Percentiles rank a stretch among this genome's conserved stretches.
Conservation (phyloP, 2,888 invertebrate species). For the Tetropium fuscum region DNA sequence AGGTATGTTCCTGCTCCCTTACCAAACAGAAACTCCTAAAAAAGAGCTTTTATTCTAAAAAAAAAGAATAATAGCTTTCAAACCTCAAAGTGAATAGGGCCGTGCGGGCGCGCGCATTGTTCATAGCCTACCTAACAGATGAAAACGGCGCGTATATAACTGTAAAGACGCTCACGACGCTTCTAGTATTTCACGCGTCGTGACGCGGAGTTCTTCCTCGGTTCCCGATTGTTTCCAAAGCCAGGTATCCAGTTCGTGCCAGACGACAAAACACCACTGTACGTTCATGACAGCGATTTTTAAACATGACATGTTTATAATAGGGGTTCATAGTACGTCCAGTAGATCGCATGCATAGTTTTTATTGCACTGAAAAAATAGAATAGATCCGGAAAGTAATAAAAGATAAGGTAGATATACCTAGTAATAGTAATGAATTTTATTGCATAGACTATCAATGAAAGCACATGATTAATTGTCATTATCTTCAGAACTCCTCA, state of each 20-base stretch:
- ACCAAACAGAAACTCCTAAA: too few species aligned
- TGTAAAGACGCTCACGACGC: constrained; percentile 41
- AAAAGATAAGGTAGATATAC: too few species aligned
- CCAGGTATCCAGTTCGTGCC: constrained; percentile 11
- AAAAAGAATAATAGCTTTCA: background rate
- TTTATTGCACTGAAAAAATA: background rate
- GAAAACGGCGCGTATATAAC: constrained; percentile 45
- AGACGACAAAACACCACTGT: constrained; percentile 7
- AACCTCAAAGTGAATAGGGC: background rate
- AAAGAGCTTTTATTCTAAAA: background rate
- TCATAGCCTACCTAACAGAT: constrained; percentile 15
- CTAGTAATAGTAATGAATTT: too few species aligned
- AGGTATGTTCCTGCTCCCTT: too few species aligned
- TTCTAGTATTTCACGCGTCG: constrained; percentile 45
- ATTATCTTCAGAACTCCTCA: too few species aligned
- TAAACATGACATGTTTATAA: constrained; percentile 7
- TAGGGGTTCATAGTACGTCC: constrained; percentile 7
- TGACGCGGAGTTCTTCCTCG: constrained; percentile 33
- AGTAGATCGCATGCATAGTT: constrained; percentile 11
- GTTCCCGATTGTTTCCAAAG: background rate
- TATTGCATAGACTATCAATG: too few species aligned
- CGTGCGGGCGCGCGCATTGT: constrained; percentile 39
- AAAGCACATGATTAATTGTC: too few species aligned
- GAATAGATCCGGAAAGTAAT: too few species aligned
- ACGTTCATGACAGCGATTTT: constrained; percentile 9